Evolutionary conservation across 1,140 invertebrate species (phyloP), one percentile per base, ranked within the genome.

Genomic region (Lasioglossum baleicum): DNA sequence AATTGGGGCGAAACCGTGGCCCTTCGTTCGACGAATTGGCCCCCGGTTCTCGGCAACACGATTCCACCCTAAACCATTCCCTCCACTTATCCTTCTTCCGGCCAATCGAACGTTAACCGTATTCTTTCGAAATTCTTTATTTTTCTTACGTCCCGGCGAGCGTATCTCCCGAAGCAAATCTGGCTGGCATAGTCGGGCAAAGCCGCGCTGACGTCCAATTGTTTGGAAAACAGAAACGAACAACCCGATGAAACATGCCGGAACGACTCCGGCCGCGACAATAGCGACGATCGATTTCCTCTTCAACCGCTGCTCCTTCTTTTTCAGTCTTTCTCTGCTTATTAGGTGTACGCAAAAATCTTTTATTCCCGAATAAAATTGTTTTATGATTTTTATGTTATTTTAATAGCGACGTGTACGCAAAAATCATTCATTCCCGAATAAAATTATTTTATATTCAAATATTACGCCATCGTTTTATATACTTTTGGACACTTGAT

Each of bases 11-110:
- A 72, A 44, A 53, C 17, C 63, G 5, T 63, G 60, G 56, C 51
- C 70, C 20, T 42, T 68, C 74, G 70, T 82, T 79, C 83, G 71
- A 84, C 73, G 78, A 85, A 82, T 82, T 80, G 83, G 10, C 53
- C 56, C 79, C 44, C 2, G 35, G 74, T 82, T 84, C 77, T 1
- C 66, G 67, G 35, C 66, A 35, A 58, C 70, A 84, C 66, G 58
- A 83, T 84, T 84, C 75, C 82, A 82, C 82, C 58, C 61, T 72
- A 42, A 64, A 31, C 69, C 42, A 7, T 44, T 42, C 31, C 42
- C 44, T 40, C 40, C 44, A 13, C 44, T 48, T 63, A 81, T 70
- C 61, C 61, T 6, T 0, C 61, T 35, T 40, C 26, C 61, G 61
- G 20, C 13, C 64, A 42, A 44, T 66, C 64, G 64, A 66, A 66